phyloP scores from a whole-genome alignment of 1,140 invertebrate genomes.

The Cydia strobilella region DNA sequence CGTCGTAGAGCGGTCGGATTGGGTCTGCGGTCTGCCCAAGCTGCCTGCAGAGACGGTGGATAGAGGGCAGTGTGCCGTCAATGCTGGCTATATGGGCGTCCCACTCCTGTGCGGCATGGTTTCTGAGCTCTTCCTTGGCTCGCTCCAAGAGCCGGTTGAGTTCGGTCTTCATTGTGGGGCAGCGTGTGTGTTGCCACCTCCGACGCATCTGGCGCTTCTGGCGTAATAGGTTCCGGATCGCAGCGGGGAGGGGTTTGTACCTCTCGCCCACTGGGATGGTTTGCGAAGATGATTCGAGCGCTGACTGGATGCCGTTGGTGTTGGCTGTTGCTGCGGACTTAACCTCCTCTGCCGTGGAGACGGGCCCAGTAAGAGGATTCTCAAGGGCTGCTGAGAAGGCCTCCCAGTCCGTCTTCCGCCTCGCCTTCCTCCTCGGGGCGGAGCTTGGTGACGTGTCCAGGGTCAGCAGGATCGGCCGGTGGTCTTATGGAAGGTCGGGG shows the following conservation, averaged over 20 bases:
- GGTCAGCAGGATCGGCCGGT: not conserved
- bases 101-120: not conserved
- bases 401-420: not conserved
- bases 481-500: not conserved
- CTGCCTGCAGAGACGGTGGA: conserved; percentile 35
- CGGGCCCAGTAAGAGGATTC: not conserved
- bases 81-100: not conserved
- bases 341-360: no score
- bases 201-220: conserved; percentile 40
- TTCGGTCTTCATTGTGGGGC: not conserved
- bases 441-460: not conserved
- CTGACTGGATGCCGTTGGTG: not conserved
- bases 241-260: not conserved
- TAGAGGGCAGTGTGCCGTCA: conserved; percentile 28
- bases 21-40: conserved; percentile 24
- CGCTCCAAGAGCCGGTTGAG: not conserved
- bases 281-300: not conserved
- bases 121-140: not conserved
- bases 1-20: conserved; percentile 27
- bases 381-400: not conserved
- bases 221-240: not conserved
- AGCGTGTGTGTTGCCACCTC: conserved; percentile 4
- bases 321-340: no score
- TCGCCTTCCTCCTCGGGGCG: not conserved
- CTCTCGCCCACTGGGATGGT: not conserved